Base-by-base conservation (phyloP, 2,888 invertebrate genomes). In the Yponomeuta sedellus region DNA sequence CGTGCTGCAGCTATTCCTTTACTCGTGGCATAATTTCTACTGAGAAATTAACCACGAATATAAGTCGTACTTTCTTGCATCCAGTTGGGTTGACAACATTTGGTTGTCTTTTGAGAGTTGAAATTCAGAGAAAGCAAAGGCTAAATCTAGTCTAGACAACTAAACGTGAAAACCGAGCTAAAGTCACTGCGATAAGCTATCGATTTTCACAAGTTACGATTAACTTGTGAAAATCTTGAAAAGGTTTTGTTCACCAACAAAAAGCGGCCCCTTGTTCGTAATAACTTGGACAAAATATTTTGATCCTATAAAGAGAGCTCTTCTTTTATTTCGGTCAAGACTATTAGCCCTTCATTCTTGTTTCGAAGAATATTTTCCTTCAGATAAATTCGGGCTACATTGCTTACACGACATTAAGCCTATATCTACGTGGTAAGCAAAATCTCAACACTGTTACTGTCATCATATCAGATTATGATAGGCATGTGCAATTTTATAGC, bases 211-310 rank as follows among this genome's bases (percentile, higher is more conserved):
- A n/a, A n/a, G n/a, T n/a, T n/a, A n/a, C n/a, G n/a, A 20, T 40
- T 64, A 44, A 64, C 63, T 64, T 64, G 25, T 40, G 22, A 16
- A 64, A 44, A 64, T 64, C 19, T 64, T 39, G 11, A 20, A 64
- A 61, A 61, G 34, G 19, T 64, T 64, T 64, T 52, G 22, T 52
- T 52, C 19, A 20, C 34, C 40, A 61, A 61, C 25, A 61, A 34
- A 52, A 63, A 44, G 44, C 40, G 10, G 40, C 34, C 22, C 39
- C 44, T 61, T 28, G 28, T 61, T 25, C 16, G 61, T 28, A 34
- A 61, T 61, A 61, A 20, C 28, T 61, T 16, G 20, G 28, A 61
- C 25, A 28, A 20, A 61, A 61, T 61, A 61, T 28, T 61, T 58
- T 58, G 44, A 52, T 52, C 44, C 16, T 3, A 52, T 52, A 52